Evolutionary conservation across 2,797 vertebrate genomes (phyloP).

Genomic region (Syngnathus rostellatus): DNA sequence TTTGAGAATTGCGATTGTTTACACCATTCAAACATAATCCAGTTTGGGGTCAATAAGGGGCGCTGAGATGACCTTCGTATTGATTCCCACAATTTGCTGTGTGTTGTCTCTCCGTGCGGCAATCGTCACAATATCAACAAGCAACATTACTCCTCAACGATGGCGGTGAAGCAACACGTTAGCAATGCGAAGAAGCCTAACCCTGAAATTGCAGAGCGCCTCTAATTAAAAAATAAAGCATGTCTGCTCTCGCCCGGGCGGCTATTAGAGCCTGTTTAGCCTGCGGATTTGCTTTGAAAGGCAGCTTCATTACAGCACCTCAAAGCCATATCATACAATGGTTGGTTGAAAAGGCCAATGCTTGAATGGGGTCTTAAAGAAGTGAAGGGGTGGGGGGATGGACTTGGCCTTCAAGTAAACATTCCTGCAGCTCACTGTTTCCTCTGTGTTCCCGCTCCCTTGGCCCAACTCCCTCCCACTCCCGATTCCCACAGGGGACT

Average conservation of each 20-base stretch:
- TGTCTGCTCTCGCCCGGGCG: conserved; percentile 50
- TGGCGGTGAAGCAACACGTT: conserved; percentile 38
- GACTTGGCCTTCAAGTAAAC: conserved; percentile 75
- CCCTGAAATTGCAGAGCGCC: conserved; percentile 34
- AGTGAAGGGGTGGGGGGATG: conserved; percentile 54
- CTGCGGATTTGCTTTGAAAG: conserved; percentile 65
- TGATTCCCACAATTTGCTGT: not conserved
- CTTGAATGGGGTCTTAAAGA: conserved; percentile 72
- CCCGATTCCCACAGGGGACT: conserved; percentile 70
- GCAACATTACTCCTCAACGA: conserved; percentile 19
- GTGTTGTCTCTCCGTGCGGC: conserved; percentile 25
- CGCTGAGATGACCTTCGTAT: no score
- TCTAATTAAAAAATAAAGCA: conserved; percentile 64
- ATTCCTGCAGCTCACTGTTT: conserved; percentile 74
- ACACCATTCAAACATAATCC: not conserved
- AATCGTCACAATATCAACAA: conserved; percentile 38
- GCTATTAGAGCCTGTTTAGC: conserved; percentile 62
- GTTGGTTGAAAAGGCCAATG: conserved; percentile 69
- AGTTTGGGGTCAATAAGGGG: no score
- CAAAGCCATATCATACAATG: conserved; percentile 71
- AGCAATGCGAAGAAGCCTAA: conserved; percentile 19
- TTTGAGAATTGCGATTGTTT: not conserved
- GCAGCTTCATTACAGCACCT: conserved; percentile 61
- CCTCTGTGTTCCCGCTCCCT: conserved; percentile 68
- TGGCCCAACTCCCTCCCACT: conserved; percentile 58